Evolutionary conservation across 1,140 invertebrate species (phyloP).

Genomic region (Agrilus planipennis): DNA sequence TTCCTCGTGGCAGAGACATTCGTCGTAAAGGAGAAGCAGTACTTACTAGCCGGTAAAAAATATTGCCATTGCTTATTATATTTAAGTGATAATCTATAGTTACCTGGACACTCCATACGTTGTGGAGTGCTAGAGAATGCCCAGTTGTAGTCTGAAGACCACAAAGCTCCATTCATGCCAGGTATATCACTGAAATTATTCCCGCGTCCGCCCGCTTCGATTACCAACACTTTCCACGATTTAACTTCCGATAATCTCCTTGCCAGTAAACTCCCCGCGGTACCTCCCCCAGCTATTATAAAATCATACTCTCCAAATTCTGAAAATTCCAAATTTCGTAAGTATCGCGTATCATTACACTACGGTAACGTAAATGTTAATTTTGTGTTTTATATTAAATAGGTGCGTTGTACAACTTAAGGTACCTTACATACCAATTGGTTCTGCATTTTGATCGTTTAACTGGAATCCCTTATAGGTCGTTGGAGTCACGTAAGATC

Average conservation of each 20-base stretch:
- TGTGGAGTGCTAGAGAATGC: constrained; percentile 62
- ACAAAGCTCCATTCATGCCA: constrained; percentile 49
- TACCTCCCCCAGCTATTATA: constrained; percentile 30
- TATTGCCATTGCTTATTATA: no score
- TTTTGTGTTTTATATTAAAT: no score
- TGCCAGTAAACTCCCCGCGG: constrained; percentile 44
- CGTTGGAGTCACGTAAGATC: no score
- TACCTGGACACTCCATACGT: constrained; percentile 47
- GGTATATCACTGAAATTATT: constrained; percentile 63
- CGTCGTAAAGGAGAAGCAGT: no score
- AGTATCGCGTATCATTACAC: no score
- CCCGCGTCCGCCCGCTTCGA: constrained; percentile 56
- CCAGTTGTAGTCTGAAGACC: constrained; percentile 63
- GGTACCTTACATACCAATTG: no score
- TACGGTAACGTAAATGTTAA: no score
- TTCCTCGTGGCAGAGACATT: constrained; percentile 47
- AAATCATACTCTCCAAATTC: constrained; percentile 23
- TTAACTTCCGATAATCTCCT: constrained; percentile 56
- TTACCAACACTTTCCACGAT: constrained; percentile 53
- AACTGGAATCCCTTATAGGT: no score
- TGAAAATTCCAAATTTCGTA: constrained; percentile 10
- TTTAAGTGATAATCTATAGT: constrained; percentile 2
- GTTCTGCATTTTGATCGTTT: no score
- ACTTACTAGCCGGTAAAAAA: no score
- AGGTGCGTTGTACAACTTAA: no score